Base-by-base conservation (phyloP, 1,140 invertebrate species). In the Coelopa frigida region DNA sequence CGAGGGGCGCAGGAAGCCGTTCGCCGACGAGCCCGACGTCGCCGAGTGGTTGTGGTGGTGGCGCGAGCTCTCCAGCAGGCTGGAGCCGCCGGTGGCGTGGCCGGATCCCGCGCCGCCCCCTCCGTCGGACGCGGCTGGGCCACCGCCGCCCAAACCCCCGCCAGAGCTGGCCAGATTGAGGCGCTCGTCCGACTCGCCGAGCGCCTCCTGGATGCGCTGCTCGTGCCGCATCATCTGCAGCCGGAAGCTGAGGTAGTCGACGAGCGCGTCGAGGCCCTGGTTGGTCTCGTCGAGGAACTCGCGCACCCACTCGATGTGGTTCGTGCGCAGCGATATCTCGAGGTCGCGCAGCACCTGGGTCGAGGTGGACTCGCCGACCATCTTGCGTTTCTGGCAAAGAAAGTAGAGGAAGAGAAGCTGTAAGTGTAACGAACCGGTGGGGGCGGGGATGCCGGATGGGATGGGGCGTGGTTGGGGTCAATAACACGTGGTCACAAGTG, bases 281-380 rank as follows among this genome's bases (percentile, higher is more conserved):
- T 98, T 96, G 48, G 90, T 82, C 55, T 97, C 91, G 72, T 94
- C 89, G 31, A 99, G 75, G 74, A 99, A 99, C 72, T 98, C 92
- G 58, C 92, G 80, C 24, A 99, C 96, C 96, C 96, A 99, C 91
- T 99, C 95, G 62, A 99, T 99, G 70, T 96, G 91, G 77, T 99
- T 99, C 35, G 96, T 99, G 56, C 96, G 80, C 44, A 99, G 74
- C 8, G 96, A 99, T 62, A 98, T 99, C 77, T 99, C 95, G 55
- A 99, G 77, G 76, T 99, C 95, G 61, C 94, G 79, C 22, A 99
- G 75, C 49, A 98, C 92, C 79, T 98, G 94, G 18, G 96, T 99
- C 17, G 95, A 98, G 36, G 94, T 98, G 8, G 93, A 91, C 68
- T 97, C 93, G 29, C 91, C 90, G 15, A 98, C 84, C 78, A 94